Percentiles rank a stretch among this genome's conserved stretches.
phyloP scores from a whole-genome alignment of 2,888 invertebrate genomes.

The Platynereis dumerilii region DNA sequence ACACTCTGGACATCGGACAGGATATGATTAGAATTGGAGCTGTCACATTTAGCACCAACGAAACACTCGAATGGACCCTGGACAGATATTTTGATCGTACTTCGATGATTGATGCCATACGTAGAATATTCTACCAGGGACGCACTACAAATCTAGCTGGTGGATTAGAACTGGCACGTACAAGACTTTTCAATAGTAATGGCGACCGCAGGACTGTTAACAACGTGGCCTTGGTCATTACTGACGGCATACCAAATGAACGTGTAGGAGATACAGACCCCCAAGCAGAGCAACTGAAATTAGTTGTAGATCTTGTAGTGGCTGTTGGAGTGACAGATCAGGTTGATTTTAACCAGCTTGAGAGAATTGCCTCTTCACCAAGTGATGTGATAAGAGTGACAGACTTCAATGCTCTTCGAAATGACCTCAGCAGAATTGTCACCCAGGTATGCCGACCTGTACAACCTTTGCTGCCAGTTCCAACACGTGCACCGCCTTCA shows the following conservation, averaged over 20 bases:
- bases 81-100: not conserved
- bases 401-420: too few relatives aligned
- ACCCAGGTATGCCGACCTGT: too few relatives aligned
- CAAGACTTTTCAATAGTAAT: not conserved
- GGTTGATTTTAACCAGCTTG: too few relatives aligned
- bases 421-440: too few relatives aligned
- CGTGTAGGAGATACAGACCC: not conserved
- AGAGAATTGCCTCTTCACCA: too few relatives aligned
- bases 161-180: not conserved
- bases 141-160: not conserved
- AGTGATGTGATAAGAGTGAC: too few relatives aligned
- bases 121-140: not conserved
- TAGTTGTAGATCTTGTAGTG: not conserved
- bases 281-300: not conserved
- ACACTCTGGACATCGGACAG: not conserved
- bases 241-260: conserved; percentile 1
- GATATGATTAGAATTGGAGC: not conserved
- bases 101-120: not conserved
- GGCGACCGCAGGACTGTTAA: not conserved
- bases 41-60: not conserved
- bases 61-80: not conserved
- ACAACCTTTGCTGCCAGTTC: too few relatives aligned
- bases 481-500: too few relatives aligned
- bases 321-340: not conserved
- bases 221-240: not conserved